Conservation (phyloP, 2,888 invertebrate genomes). For the Amiota communis region DNA sequence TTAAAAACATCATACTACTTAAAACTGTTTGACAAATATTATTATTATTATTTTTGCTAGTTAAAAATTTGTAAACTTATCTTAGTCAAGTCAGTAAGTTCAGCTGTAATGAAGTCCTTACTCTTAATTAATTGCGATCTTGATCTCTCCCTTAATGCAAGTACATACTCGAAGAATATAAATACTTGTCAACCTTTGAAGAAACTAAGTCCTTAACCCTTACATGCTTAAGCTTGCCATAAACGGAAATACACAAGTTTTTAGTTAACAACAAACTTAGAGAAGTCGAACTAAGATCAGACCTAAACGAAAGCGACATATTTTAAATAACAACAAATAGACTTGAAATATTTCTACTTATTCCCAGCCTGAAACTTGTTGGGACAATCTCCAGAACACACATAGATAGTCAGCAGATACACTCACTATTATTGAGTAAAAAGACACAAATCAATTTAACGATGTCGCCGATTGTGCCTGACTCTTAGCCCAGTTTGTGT, state of each 20-base stretch:
- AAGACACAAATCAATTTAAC: constrained; percentile 66
- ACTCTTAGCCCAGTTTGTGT: constrained; percentile 58
- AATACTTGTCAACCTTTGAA: no score
- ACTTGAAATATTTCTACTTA: constrained; percentile 50
- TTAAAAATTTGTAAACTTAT: no score
- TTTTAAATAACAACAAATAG: constrained; percentile 53
- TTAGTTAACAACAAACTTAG: neutral
- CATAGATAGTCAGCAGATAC: constrained; percentile 38
- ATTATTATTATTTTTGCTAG: no score
- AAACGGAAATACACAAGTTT: constrained; percentile 56
- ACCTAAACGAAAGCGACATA: constrained; percentile 57
- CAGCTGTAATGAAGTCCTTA: no score
- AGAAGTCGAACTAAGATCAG: constrained; percentile 46
- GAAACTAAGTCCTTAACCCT: neutral
- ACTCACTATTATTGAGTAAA: neutral
- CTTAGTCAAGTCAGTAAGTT: no score
- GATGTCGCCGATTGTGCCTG: constrained; percentile 42
- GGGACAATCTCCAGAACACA: no score
- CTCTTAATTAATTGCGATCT: no score
- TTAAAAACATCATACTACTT: no score
- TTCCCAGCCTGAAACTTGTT: no score
- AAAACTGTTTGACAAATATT: no score
- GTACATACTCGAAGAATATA: no score
- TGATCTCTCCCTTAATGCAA: no score
- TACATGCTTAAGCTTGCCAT: constrained; percentile 44